A percentile compares a stretch with the other conserved stretches of the same genome.
phyloP scores from a whole-genome alignment of 2,113 vertebrate genomes.

The Psittacula cyanocephala region DNA sequence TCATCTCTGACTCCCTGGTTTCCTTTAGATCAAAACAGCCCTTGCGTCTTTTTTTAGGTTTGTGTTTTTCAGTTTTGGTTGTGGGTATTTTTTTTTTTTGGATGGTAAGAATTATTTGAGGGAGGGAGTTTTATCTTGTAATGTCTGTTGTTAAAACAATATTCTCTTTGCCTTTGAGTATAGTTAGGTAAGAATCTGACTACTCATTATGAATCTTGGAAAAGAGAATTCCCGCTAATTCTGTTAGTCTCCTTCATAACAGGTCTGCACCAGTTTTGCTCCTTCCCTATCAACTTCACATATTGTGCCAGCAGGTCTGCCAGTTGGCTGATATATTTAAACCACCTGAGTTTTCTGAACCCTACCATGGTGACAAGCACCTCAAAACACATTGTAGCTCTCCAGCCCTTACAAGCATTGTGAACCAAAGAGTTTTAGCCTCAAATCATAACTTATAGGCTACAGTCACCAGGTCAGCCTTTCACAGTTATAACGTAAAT shows the following conservation, averaged over 20 bases:
- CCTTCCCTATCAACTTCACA: background rate
- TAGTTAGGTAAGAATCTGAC: background rate
- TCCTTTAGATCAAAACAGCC: background rate
- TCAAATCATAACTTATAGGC: background rate
- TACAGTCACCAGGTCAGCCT: background rate
- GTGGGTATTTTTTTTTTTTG: background rate
- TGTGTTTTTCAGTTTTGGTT: rapidly evolving
- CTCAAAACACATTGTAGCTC: background rate
- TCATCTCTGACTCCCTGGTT: background rate
- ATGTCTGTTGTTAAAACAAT: background rate
- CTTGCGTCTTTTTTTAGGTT: background rate
- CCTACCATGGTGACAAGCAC: background rate
- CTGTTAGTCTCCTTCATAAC: background rate
- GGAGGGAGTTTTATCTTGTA: background rate
- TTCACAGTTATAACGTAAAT: background rate
- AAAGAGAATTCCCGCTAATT: background rate
- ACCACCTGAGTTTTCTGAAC: background rate
- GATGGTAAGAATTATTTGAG: background rate
- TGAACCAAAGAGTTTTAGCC: background rate
- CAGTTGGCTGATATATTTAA: background rate
- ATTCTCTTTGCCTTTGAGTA: background rate
- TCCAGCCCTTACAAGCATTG: background rate
- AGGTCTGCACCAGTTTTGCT: background rate
- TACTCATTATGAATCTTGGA: background rate
- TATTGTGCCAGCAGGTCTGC: background rate